Evolutionary conservation across 2,797 vertebrate genomes (phyloP), one percentile per base, ranked within the genome.

Genomic region (Luscinia megarhynchos): DNA sequence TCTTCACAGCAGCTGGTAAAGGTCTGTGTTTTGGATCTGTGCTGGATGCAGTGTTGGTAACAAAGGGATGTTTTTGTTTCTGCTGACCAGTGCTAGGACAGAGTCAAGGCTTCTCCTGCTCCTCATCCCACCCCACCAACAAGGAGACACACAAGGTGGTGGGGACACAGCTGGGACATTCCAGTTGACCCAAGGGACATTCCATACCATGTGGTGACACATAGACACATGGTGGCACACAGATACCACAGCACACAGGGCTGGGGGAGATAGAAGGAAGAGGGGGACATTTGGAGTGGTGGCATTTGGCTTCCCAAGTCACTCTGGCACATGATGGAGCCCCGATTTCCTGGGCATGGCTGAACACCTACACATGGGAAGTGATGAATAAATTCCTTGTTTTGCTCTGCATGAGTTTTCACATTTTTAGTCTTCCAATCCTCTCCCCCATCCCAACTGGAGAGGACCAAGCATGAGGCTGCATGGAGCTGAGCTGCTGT

Each of bases 311-410:
- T 53, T 72, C 12, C 16, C 40, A 40, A 34, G n/a, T 46, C 9
- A 24, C 26, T 0, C 0, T 26, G 50, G 34, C 0, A 5, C 0
- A 0, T 34, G 58, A 43, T 11, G 12, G 27, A 68, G 4, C n/a
- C 19, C 30, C 29, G 14, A 36, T 67, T 10, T 51, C 62, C 66
- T 38, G 50, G 51, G 8, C 23, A 20, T 10, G 29, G 26, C 24
- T 75, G 72, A 55, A 23, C 63, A 43, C 13, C 26, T 7, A 7
- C 22, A 10, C 0, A 4, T 5, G 6, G 54, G 18, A 59, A 79
- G 15, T 0, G 21, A 15, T 15, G 10, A 79, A 46, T 16, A 2
- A 38, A 59, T 51, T 54, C n/a, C 40, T 53, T 45, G 5, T 6
- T 82, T 66, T 58, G 15, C 53, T 77, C 40, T 64, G 30, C 40